phyloP scores from a whole-genome alignment of 2,888 invertebrate species.

The Drosophila kuntzei region DNA sequence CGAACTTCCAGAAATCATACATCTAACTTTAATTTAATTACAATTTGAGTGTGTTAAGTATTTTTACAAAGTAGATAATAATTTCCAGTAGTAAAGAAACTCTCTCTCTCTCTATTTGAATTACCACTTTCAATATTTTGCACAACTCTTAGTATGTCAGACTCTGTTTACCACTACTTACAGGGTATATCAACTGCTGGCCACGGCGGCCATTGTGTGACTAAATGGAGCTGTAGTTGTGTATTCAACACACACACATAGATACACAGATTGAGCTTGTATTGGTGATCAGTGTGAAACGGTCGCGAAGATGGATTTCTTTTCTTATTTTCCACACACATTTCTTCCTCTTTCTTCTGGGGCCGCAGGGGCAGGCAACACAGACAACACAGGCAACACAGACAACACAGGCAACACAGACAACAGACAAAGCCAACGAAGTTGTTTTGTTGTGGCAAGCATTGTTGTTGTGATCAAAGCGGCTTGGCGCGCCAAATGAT shows the following conservation, averaged over 20 bases:
- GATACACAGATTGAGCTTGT: conserved; percentile 37
- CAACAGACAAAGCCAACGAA: conserved; percentile 73
- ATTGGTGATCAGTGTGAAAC: conserved; percentile 68
- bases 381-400: not conserved
- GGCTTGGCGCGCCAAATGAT: conserved; percentile 80
- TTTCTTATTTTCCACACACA: conserved; percentile 64
- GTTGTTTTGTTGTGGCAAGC: conserved; percentile 84
- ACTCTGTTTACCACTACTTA: not conserved
- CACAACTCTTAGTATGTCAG: not conserved
- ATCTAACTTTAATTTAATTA: too few species aligned
- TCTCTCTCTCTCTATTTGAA: not conserved
- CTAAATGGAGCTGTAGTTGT: conserved; percentile 59
- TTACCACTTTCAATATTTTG: not conserved
- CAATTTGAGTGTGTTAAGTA: too few species aligned
- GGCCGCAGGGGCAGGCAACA: conserved; percentile 5
- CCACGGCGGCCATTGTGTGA: conserved; percentile 63
- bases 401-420: conserved; percentile 34
- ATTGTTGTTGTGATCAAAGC: conserved; percentile 85
- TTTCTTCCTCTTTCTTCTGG: conserved; percentile 31
- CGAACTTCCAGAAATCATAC: too few species aligned
- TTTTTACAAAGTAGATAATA: too few species aligned
- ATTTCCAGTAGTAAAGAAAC: not conserved
- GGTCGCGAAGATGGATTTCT: conserved; percentile 81
- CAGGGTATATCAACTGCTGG: conserved; percentile 31
- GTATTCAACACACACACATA: conserved; percentile 21